Evolutionary conservation across 2,113 vertebrate genomes (phyloP).

Genomic region (Lanius ludovicianus): DNA sequence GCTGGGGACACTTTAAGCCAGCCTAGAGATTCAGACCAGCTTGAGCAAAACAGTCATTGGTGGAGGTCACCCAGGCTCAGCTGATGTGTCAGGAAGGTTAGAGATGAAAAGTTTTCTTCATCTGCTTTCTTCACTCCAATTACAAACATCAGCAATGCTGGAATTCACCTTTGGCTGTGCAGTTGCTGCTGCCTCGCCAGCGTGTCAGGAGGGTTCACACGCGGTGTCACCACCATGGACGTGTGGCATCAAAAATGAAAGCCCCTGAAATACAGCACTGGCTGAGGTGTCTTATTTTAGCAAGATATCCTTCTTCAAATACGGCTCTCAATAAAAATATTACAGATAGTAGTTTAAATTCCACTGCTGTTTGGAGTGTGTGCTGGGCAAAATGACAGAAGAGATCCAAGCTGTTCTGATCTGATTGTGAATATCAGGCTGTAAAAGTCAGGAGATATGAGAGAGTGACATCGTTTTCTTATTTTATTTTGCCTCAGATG

Average conservation of each 20-base stretch:
- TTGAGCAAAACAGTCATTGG: neutral
- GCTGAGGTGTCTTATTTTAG: constrained; percentile 31
- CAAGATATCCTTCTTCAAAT: neutral
- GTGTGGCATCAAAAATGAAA: neutral
- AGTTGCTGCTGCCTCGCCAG: neutral
- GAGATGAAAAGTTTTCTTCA: constrained; percentile 24
- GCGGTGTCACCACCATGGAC: neutral
- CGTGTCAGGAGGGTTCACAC: neutral
- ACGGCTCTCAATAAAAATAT: constrained; percentile 14
- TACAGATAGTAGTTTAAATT: constrained; percentile 36
- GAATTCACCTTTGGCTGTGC: constrained; percentile 6
- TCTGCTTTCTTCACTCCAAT: neutral
- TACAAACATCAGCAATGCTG: neutral
- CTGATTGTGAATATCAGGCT: constrained; percentile 25
- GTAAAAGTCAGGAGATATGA: neutral
- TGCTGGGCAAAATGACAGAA: neutral
- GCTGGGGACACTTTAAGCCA: neutral
- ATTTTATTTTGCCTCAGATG: constrained; percentile 8
- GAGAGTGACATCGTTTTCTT: neutral
- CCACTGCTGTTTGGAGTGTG: neutral
- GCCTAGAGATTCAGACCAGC: neutral
- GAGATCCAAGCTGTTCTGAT: constrained; percentile 13
- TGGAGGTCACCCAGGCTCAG: neutral
- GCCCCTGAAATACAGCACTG: neutral
- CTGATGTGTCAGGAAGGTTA: constrained; percentile 1